A percentile compares a stretch with the other conserved stretches of the same genome.
These are phyloP conservation scores for Megaleporinus macrocephalus DNA, from an alignment of 2,113 vertebrate species.

Conservation along the genomic window DNA sequence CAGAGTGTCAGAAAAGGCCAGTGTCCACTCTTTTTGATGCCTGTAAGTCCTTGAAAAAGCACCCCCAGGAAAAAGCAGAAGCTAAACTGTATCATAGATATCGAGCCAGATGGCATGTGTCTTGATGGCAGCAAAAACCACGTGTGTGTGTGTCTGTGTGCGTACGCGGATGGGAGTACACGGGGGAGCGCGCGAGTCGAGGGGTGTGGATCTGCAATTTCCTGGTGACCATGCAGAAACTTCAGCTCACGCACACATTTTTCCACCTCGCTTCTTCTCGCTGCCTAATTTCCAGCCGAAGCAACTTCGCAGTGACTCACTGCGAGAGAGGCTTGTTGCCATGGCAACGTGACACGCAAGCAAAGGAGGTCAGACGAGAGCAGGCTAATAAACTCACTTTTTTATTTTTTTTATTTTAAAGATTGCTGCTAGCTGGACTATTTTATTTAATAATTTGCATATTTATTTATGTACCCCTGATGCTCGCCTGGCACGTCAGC, in stretches of 20 bases:
- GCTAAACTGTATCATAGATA: constrained; percentile 1
- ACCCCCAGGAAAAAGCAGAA: not conserved
- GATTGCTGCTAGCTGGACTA: constrained; percentile 33
- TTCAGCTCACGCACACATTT: constrained; percentile 21
- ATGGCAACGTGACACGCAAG: constrained; percentile 74
- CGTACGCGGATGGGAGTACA: not conserved
- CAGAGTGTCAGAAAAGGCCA: not conserved
- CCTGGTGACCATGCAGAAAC: constrained; percentile 54
- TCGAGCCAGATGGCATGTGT: constrained; percentile 36
- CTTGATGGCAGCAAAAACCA: constrained; percentile 28
- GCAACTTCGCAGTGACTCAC: constrained; percentile 65
- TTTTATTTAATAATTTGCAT: not conserved
- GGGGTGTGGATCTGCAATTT: constrained; percentile 36
- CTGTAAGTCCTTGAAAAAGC: constrained; percentile 25
- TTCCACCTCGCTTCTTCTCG: constrained; percentile 58
- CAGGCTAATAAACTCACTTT: constrained; percentile 66
- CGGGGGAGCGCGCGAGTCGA: not conserved
- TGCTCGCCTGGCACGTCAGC: constrained; percentile 57
- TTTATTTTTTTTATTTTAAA: constrained; percentile 43
- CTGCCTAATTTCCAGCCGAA: constrained; percentile 65
- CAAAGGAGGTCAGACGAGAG: constrained; percentile 75
- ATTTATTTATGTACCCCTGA: constrained; percentile 2
- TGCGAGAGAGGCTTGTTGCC: constrained; percentile 73
- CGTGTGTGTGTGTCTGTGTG: not conserved
- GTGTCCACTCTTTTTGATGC: constrained; percentile 10